Evolutionary conservation across 2,888 invertebrate genomes (phyloP), one percentile per base, ranked within the genome.

Genomic region (Neoascia interrupta): DNA sequence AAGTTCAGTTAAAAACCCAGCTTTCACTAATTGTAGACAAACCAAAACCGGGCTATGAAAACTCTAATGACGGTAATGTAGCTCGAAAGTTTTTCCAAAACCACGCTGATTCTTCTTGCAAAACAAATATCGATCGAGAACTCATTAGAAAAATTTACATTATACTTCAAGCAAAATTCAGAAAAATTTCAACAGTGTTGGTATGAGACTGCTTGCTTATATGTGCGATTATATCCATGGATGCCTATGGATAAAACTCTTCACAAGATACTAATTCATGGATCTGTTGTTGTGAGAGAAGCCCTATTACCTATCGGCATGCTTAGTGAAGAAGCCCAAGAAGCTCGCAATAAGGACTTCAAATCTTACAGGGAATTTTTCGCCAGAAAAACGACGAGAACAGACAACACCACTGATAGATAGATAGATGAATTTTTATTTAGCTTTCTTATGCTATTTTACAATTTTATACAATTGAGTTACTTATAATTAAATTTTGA

Each of bases 311-410:
- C 31, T 37, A 37, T 37, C 37, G 15, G 2, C 37, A 37, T 37
- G 37, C 37, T 15, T 15, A 37, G 37, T 37, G 15, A 37, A 37
- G 37, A 37, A 37, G 15, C 37, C 37, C 37, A n/a, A n/a, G n/a
- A n/a, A n/a, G n/a, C n/a, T n/a, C n/a, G 37, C 15, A 1, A 37
- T 37, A 34, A 34, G 34, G 2, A 34, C 34, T 34, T 34, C 1
- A 34, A 34, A 34, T 34, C 34, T 34, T 34, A 34, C 11, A 3
- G 4, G n/a, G 34, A 34, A 34, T 39, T n/a, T n/a, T n/a, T n/a
- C n/a, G n/a, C n/a, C n/a, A n/a, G n/a, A n/a, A n/a, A n/a, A n/a
- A n/a, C n/a, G 1, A 15, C 31, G n/a, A 34, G 31, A 11, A 51
- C 34, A 16, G 31, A 49, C 16, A 18, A 45, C 21, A n/a, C n/a